Evolutionary conservation across 2,113 vertebrate genomes (phyloP), one percentile per base, ranked within the genome.

Genomic region (Trichomycterus rosablanca): DNA sequence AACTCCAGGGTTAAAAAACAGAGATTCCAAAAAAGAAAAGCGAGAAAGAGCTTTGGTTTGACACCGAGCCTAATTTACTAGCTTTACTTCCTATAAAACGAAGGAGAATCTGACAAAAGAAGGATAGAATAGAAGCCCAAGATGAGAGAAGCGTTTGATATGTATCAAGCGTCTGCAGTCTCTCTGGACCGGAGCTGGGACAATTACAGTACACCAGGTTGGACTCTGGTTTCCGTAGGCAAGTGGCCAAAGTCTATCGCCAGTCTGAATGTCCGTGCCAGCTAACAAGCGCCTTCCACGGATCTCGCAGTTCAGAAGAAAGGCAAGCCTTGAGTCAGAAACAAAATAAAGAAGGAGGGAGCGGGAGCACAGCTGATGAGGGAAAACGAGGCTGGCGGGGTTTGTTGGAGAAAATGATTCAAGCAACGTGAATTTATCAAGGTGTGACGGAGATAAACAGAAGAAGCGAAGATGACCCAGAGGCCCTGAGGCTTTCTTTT

Each of bases 221-320:
- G 91, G 84, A 85, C 91, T 91, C 93, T 91, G 91, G 90, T 64
- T 34, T 54, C 61, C 35, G 51, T 64, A 94, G 92, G 92, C 92
- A 95, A 94, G 90, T 94, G 91, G 90, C 91, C 92, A 90, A 89
- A 90, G 90, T 90, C 84, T 90, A 89, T 91, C 89, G 87, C 59
- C 88, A 94, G 92, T 95, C 91, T 90, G 90, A 92, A 90, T 92
- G 93, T 91, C 92, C 88, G 90, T 89, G 90, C 87, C 90, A 87
- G 90, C 91, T 97, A 98, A 98, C 93, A 96, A 97, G 94, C 92
- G 93, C 84, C 88, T 92, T 93, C 90, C 89, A 48, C 88, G 86
- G 89, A 88, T 86, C 89, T 89, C 72, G 79, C 77, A 87, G 89
- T 89, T 82, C 82, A 80, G 88, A 89, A 93, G 91, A 88, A 93